Conservation (phyloP, 2,113 vertebrate species). For the Ariopsis seemanni region DNA sequence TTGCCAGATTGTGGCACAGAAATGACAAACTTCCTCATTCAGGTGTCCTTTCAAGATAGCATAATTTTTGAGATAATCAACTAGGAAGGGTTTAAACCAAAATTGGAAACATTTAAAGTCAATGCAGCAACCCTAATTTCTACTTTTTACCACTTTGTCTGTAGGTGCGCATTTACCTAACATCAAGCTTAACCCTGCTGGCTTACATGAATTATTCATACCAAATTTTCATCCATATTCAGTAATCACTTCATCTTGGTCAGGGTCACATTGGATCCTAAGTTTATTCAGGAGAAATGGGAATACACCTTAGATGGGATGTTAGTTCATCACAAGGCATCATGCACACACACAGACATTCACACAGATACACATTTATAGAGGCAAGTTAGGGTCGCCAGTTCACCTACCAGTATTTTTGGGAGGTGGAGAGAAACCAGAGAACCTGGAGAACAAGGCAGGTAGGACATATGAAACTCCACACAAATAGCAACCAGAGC, state of each 20-base stretch:
- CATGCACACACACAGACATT: background rate
- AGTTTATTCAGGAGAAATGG: background rate
- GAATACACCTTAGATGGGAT: background rate
- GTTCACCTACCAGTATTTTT: background rate
- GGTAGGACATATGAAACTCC: background rate
- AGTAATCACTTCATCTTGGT: background rate
- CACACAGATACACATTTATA: background rate
- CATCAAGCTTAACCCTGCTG: background rate
- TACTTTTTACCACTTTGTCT: background rate
- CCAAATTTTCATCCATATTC: background rate
- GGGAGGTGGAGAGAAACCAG: background rate
- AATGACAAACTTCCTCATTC: background rate
- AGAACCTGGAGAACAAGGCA: background rate
- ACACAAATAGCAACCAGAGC: background rate
- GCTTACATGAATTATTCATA: background rate
- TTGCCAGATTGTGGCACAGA: background rate
- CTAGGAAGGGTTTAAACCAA: background rate
- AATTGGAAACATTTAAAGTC: background rate
- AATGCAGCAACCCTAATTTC: background rate
- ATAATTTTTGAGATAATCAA: background rate
- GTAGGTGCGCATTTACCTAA: background rate
- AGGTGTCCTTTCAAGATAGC: background rate
- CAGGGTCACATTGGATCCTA: background rate
- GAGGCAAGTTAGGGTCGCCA: background rate
- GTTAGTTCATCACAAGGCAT: background rate